Percentiles rank a stretch among this genome's conserved stretches.
These are phyloP conservation scores for Onthophagus sagittarius DNA, from an alignment of 2,888 invertebrate species.

Conservation along the genomic window DNA sequence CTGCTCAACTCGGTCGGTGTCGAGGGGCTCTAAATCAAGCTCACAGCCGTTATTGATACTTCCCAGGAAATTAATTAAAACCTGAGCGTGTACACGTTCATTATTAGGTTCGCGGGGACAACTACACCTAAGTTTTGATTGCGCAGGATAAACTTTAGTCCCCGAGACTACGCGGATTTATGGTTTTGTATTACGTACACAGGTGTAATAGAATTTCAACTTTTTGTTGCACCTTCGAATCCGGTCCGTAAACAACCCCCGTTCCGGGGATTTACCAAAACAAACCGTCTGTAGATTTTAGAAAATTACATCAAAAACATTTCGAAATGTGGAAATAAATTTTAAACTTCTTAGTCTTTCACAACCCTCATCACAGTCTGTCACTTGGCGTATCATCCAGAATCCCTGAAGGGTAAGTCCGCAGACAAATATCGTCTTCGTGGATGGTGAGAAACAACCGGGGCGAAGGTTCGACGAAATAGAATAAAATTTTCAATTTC, in stretches of 20 bases:
- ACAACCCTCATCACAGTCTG: neutral
- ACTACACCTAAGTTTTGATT: neutral
- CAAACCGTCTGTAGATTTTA: neutral
- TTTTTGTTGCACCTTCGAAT: neutral
- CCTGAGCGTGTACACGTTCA: conserved; percentile 12
- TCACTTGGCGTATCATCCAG: neutral
- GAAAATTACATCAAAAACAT: neutral
- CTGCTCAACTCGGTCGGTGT: conserved; percentile 2
- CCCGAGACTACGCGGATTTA: too few species aligned
- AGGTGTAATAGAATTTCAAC: neutral
- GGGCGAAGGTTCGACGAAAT: neutral
- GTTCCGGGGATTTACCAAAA: too few species aligned
- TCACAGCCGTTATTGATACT: conserved; percentile 19
- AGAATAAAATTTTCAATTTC: neutral
- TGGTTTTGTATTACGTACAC: neutral
- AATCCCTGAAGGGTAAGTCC: neutral
- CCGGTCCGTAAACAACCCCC: too few species aligned
- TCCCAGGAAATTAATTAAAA: conserved; percentile 22
- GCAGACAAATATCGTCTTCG: neutral
- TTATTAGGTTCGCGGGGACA: neutral
- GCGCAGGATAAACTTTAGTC: neutral
- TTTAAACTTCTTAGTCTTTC: neutral
- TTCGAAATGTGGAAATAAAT: neutral
- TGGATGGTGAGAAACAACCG: neutral
- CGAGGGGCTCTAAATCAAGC: conserved; percentile 9